Base-by-base conservation (phyloP, 2,113 vertebrate genomes). In the Macquaria australasica region DNA sequence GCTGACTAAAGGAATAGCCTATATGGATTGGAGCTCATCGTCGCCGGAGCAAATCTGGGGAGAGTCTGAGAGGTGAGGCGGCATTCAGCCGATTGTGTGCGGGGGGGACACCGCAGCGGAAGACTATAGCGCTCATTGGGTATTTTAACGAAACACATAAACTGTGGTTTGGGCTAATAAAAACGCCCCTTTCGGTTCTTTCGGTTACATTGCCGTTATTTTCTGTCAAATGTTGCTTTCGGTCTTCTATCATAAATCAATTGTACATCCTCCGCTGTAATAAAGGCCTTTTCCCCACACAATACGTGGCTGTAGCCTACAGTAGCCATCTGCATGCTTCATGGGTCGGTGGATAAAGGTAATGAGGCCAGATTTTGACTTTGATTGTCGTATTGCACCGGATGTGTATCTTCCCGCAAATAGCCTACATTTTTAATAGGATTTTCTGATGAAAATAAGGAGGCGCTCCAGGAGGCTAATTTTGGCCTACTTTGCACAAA, bases 21-120 rank as follows among this genome's bases (percentile, higher is more conserved):
- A 34, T 73, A 95, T 95, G 95, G 95, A 96, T 90, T 94, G 95
- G 95, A 93, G 88, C 83, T 93, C 94, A 62, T 73, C 92, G 60
- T 28, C 89, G 31, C 86, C 93, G 41, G 90, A 94, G 88, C 91
- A 90, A 60, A 92, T 55, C 91, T 94, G 95, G 95, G 88, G 85
- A 82, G 86, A 94, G 72, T 58, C 87, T 53, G 90, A 91, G 84
- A 95, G 95, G 95, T 96, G 87, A 93, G 89, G 74, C 51, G 81
- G 79, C 70, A 5, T 55, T 15, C 14, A 43, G 63, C 6, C 14
- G 79, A 64, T 63, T 62, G 68, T 87, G 77, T 56, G 83, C n/a
- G 51, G 28, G 37, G 37, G 72, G 18, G 62, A 73, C 67, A 71
- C 55, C 34, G 83, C 83, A 67, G 73, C 73, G 79, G 66, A 70